These are phyloP conservation scores for Turritopsis rubra DNA, from an alignment of 30 jellyfish, hydroid and myxozoan species.

Conservation along the genomic window DNA sequence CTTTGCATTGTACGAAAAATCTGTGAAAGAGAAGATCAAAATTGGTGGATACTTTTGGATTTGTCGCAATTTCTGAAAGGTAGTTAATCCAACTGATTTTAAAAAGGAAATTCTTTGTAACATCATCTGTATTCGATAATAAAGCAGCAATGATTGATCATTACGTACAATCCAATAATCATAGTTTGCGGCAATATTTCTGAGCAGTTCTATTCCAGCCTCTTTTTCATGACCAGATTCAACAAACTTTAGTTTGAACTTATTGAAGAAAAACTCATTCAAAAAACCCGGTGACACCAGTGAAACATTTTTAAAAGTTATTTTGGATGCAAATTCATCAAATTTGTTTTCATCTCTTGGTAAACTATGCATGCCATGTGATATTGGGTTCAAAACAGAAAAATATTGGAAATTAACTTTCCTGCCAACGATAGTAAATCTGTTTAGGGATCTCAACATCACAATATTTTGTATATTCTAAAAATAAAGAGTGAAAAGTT, in stretches of 20 bases:
- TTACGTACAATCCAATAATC: slow-evolving; percentile 32
- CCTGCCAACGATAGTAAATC: neutral
- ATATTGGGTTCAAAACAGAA: neutral
- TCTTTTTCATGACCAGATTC: neutral
- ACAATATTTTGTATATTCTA: no score
- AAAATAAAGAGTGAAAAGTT: no score
- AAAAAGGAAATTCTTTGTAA: slow-evolving; percentile 28
- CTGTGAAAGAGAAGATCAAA: slow-evolving; percentile 23
- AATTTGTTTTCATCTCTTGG: neutral
- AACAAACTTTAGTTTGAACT: slow-evolving; percentile 29
- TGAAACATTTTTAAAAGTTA: slow-evolving; percentile 19
- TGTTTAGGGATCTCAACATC: neutral
- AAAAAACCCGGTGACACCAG: slow-evolving; percentile 19
- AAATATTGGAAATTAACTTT: neutral
- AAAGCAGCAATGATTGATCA: slow-evolving; percentile 16
- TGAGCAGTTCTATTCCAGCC: slow-evolving; percentile 25
- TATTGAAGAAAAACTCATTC: neutral
- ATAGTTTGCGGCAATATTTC: slow-evolving; percentile 33
- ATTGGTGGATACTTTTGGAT: slow-evolving; percentile 45
- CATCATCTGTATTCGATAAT: slow-evolving; percentile 28
- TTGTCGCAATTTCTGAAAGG: slow-evolving; percentile 26
- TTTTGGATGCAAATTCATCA: neutral
- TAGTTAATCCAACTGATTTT: slow-evolving; percentile 38
- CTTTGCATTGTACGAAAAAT: slow-evolving; percentile 14
- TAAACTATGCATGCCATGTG: neutral